These are phyloP conservation scores for Porites lobata DNA, from an alignment of 92 coral and sea anemone species.

Conservation along the genomic window DNA sequence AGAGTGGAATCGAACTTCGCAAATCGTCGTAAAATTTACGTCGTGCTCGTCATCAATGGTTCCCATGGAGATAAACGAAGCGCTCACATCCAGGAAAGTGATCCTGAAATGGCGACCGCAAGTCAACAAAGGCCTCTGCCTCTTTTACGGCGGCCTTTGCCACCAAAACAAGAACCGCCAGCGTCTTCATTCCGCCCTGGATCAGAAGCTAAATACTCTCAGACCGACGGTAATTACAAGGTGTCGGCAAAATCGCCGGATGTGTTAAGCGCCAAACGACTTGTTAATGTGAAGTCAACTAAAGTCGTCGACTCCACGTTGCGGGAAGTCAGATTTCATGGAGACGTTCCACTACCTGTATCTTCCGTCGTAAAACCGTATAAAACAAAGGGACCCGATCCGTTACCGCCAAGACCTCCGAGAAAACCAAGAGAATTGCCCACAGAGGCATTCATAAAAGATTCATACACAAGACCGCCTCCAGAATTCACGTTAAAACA, in stretches of 20 bases:
- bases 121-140: slow-evolving; percentile 69
- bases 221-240: slow-evolving; percentile 26
- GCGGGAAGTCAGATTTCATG: slow-evolving; percentile 53
- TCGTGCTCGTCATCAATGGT: slow-evolving; percentile 31
- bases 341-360: slow-evolving; percentile 73
- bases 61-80: slow-evolving; percentile 62
- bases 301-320: slow-evolving; percentile 24
- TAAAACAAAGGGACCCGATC: slow-evolving; percentile 86
- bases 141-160: slow-evolving; percentile 97
- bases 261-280: slow-evolving; percentile 28
- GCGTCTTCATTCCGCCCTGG: slow-evolving; percentile 53
- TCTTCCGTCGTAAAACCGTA: slow-evolving; percentile 75
- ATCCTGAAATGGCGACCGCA: slow-evolving; percentile 94
- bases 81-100: background rate
- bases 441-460: slow-evolving; percentile 69
- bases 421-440: slow-evolving; percentile 85
- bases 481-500: slow-evolving; percentile 91
- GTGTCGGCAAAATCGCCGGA: slow-evolving; percentile 58
- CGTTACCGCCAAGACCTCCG: slow-evolving; percentile 89
- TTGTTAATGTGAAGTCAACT: slow-evolving; percentile 11
- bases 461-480: slow-evolving; percentile 78
- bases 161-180: slow-evolving; percentile 81
- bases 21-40: background rate
- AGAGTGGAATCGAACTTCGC: background rate
- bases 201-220: slow-evolving; percentile 53